Evolutionary conservation across 2,888 invertebrate species (phyloP), one percentile per base, ranked within the genome.

Genomic region (Latheticus oryzae): DNA sequence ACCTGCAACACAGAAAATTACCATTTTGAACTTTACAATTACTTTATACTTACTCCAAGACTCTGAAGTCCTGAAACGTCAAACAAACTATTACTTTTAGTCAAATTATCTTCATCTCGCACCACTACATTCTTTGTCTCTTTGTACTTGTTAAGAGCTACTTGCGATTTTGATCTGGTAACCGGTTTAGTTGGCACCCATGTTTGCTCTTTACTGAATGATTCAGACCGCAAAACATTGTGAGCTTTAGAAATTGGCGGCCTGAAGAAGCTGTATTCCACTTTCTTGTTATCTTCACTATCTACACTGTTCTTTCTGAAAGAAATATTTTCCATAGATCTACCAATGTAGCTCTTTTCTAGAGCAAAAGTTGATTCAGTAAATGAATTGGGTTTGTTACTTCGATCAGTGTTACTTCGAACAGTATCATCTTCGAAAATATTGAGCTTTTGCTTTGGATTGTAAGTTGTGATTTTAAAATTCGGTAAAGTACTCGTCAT

Each of bases 61-160:
- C 80, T 80, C 66, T 80, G 80, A 43, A 80, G 70, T 26, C 79
- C 79, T 35, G 79, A 77, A 11, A 79, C 76, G 63, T 80, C 80
- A 61, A 76, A 76, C 35, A 78, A 70, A 66, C 78, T 79, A 54
- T 73, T 78, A 13, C 77, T 77, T 64, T 74, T 76, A 2, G 72
- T 69, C 23, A 76, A 64, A 35, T 53, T 58, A 21, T 68, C 66
- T 15, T 64, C 57, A 3, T 61, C 50, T 7, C 17, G 28, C 3
- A 23, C 13, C n/a, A 11, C 7, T 5, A 17, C 5, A 9, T 52
- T 57, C 4, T 42, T 54, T 16, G 48, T 53, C 3, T 69, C 61
- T 45, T 65, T 74, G 54, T 72, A 72, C 61, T 71, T 74, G 52
- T 76, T 78, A 28, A 81, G 60, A 2, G 78, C 77, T 3, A 81